A percentile compares a stretch with the other conserved stretches of the same genome.
Conservation (phyloP, 2,113 vertebrate species). For the Pollachius pollachius region DNA sequence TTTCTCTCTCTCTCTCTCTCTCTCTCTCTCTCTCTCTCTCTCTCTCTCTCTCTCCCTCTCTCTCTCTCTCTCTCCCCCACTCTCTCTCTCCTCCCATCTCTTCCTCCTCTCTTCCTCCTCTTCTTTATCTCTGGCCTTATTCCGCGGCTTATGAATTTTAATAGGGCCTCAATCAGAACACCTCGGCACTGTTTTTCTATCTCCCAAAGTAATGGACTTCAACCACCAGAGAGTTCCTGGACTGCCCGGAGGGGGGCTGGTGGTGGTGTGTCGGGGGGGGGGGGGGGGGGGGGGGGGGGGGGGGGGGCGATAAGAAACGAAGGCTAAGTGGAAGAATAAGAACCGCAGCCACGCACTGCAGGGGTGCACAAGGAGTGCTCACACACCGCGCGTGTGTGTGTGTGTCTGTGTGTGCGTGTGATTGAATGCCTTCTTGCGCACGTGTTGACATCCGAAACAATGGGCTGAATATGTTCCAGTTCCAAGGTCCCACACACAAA, state of each 20-base stretch:
- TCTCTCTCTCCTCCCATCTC: background rate
- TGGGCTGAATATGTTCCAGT: background rate
- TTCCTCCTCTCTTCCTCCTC: constrained; percentile 12
- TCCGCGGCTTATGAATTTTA: constrained; percentile 77
- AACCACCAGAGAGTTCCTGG: constrained; percentile 71
- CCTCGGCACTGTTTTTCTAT: constrained; percentile 74
- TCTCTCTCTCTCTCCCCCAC: background rate
- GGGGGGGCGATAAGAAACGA: constrained; percentile 56
- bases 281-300: constrained; percentile 46
- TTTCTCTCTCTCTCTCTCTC: background rate
- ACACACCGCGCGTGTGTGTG: background rate
- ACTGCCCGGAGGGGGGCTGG: constrained; percentile 47
- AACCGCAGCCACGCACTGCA: constrained; percentile 1
- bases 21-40: constrained; percentile 17
- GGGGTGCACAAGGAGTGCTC: constrained; percentile 16
- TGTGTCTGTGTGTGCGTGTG: constrained; percentile 6
- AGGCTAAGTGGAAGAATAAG: constrained; percentile 48
- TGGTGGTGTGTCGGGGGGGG: constrained; percentile 50
- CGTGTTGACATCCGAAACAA: constrained; percentile 28
- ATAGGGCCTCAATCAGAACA: constrained; percentile 72
- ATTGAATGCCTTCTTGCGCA: constrained; percentile 6
- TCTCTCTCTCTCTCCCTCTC: constrained; percentile 53
- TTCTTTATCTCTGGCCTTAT: constrained; percentile 66
- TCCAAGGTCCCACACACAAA: constrained; percentile 4
- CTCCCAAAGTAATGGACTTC: constrained; percentile 74